A percentile compares a stretch with the other conserved stretches of the same genome.
Conservation (phyloP, 2,797 vertebrate genomes). For the Danio choprae region DNA sequence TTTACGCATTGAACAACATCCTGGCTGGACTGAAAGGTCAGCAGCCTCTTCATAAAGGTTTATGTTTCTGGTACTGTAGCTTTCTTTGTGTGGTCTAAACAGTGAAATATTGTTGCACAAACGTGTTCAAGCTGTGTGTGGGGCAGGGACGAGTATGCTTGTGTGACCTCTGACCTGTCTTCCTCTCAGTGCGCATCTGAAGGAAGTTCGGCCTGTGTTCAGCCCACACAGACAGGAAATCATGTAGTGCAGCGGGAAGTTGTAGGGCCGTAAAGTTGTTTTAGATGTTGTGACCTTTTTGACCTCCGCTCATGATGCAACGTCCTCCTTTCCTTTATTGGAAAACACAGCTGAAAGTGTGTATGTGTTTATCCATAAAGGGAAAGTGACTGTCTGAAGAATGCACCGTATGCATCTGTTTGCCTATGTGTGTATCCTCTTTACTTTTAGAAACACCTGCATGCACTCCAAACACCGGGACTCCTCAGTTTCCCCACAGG, state of each 20-base stretch:
- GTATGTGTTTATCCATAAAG: conserved; percentile 28
- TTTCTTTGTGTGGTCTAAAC: conserved; percentile 6
- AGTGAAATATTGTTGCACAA: conserved; percentile 10
- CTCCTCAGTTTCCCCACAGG: conserved; percentile 8
- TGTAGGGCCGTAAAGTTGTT: conserved; percentile 57
- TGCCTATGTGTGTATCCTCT: conserved; percentile 32
- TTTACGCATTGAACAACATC: neutral
- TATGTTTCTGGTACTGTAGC: conserved; percentile 15
- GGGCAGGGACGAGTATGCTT: conserved; percentile 9
- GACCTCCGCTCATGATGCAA: conserved; percentile 42
- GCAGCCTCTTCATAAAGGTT: conserved; percentile 4
- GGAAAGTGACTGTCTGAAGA: conserved; percentile 19
- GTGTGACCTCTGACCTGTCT: conserved; percentile 59
- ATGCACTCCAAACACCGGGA: conserved; percentile 33
- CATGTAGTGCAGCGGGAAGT: conserved; percentile 58
- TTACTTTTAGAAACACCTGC: conserved; percentile 52
- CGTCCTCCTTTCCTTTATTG: conserved; percentile 43
- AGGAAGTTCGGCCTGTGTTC: conserved; percentile 41
- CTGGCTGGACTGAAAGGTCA: conserved; percentile 13
- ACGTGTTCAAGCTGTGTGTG: conserved; percentile 2
- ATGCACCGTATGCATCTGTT: conserved; percentile 27
- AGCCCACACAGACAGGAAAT: conserved; percentile 57
- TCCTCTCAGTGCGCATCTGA: conserved; percentile 50
- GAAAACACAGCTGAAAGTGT: conserved; percentile 31
- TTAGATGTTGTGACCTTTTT: conserved; percentile 43